phyloP scores from a whole-genome alignment of 2,797 vertebrate species.

The Lepus oiostolus region DNA sequence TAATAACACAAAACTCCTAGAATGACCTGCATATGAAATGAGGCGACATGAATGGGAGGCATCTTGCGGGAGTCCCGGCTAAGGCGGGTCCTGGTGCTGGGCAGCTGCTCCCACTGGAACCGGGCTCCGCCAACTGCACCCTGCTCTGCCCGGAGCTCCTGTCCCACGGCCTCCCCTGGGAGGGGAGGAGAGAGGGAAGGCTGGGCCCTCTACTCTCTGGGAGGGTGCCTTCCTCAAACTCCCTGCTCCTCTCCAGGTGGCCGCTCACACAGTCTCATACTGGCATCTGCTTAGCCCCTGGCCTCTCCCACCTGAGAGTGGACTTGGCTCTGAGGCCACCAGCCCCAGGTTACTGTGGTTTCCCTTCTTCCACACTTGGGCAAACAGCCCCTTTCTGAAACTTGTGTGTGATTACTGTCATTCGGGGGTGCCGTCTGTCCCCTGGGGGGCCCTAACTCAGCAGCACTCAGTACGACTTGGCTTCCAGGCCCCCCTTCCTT shows the following conservation, averaged over 20 bases:
- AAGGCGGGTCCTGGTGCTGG: background rate
- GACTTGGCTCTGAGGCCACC: background rate
- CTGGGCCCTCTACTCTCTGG: background rate
- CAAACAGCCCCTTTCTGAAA: background rate
- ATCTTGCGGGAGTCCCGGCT: background rate
- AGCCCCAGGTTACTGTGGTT: background rate
- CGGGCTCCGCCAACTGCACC: fast-evolving
- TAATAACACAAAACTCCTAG: background rate
- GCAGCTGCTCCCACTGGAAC: too few relatives aligned
- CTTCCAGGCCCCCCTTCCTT: background rate
- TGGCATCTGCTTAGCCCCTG: background rate
- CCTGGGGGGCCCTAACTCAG: fast-evolving
- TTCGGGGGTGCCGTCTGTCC: background rate
- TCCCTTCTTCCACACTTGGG: background rate
- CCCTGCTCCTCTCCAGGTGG: background rate
- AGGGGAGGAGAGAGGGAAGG: background rate
- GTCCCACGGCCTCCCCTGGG: too few relatives aligned
- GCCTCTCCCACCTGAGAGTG: fast-evolving
- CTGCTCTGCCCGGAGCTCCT: background rate
- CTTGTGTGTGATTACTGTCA: background rate
- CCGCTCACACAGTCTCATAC: background rate
- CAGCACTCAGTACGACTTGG: background rate
- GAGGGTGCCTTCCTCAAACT: too few relatives aligned
- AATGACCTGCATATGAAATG: background rate
- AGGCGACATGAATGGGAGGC: fast-evolving